phyloP scores from a whole-genome alignment of 2,797 vertebrate genomes.

The Trichosurus vulpecula region DNA sequence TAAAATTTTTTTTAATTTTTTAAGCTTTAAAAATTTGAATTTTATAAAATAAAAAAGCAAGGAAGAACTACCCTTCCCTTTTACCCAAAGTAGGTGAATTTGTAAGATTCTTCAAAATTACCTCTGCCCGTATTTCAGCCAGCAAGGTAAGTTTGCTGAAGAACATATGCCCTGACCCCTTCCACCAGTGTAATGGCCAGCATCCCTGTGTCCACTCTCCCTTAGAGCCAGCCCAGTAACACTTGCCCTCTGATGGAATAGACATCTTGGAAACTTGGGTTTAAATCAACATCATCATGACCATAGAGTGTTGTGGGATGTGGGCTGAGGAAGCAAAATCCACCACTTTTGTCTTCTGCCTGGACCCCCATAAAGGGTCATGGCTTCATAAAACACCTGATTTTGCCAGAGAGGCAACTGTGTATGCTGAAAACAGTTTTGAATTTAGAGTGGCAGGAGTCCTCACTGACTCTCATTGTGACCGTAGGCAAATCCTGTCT shows the following conservation, averaged over 20 bases:
- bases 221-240: too few relatives aligned
- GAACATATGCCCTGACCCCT: background rate
- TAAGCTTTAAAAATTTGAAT: background rate
- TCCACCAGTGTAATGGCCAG: background rate
- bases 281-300: background rate
- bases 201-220: background rate
- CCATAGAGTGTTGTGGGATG: background rate
- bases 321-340: background rate
- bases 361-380: background rate
- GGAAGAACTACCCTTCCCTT: background rate
- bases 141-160: background rate
- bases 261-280: background rate
- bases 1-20: background rate
- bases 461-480: background rate
- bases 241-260: background rate
- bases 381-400: background rate
- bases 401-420: background rate
- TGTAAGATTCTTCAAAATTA: background rate
- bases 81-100: background rate
- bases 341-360: background rate
- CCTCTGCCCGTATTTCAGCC: background rate
- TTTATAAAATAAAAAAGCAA: background rate
- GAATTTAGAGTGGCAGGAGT: background rate
- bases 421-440: background rate
- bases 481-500: background rate